A percentile compares a stretch with the other conserved stretches of the same genome.
phyloP scores from a whole-genome alignment of 2,888 invertebrate species.

The Cinara cedri region DNA sequence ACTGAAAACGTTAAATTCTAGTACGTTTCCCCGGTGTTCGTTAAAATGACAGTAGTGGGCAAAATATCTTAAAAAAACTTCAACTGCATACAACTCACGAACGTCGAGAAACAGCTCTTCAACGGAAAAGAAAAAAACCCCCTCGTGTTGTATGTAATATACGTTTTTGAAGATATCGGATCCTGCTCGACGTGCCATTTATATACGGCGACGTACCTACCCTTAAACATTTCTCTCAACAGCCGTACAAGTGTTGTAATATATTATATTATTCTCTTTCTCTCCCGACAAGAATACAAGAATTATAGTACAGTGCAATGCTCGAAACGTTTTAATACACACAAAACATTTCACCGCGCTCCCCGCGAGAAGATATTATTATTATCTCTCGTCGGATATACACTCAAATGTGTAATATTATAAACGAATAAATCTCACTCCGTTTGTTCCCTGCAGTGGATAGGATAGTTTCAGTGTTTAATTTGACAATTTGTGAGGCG shows the following conservation, averaged over 20 bases:
- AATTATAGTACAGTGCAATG: too few species aligned
- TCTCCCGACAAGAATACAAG: too few species aligned
- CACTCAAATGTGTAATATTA: slow-evolving; percentile 10
- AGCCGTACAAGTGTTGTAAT: not conserved
- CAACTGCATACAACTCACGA: not conserved
- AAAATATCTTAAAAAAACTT: not conserved
- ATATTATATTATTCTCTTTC: not conserved
- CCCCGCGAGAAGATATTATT: not conserved
- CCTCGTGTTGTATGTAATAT: too few species aligned
- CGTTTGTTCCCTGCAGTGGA: too few species aligned
- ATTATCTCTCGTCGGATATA: slow-evolving; percentile 27
- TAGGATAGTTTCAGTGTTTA: too few species aligned
- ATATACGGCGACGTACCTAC: not conserved
- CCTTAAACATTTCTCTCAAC: slow-evolving; percentile 11
- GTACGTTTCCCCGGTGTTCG: too few species aligned
- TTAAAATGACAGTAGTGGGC: not conserved
- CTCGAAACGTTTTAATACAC: slow-evolving; percentile 23
- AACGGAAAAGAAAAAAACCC: not conserved
- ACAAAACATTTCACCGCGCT: slow-evolving; percentile 19
- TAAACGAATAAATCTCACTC: not conserved
- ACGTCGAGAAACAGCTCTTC: slow-evolving; percentile 4
- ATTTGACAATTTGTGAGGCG: too few species aligned
- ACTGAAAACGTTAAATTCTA: too few species aligned
- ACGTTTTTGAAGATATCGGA: slow-evolving; percentile 47
- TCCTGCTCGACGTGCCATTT: slow-evolving; percentile 5